Evolutionary conservation across 2,113 vertebrate genomes (phyloP), one percentile per base, ranked within the genome.

Genomic region (Scolopax mira): DNA sequence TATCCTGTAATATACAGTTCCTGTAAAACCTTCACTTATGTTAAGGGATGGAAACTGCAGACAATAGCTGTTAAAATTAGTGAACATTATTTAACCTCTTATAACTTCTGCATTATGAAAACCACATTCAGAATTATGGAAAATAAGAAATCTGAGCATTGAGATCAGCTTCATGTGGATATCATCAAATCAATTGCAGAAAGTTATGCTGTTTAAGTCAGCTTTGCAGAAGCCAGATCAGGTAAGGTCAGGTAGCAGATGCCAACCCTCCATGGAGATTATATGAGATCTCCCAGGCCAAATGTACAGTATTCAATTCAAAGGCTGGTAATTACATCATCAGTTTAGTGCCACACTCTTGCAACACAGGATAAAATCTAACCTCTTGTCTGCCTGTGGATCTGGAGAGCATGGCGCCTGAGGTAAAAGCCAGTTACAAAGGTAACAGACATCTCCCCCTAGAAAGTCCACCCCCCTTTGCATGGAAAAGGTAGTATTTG

Each of bases 251-350:
- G 25, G 28, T 18, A 66, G 57, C 14, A 77, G 39, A 42, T 6
- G 52, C 4, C 54, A 73, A 18, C 28, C n/a, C 55, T 73, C 44
- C 49, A 13, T 19, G 39, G 31, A 52, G n/a, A 58, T 18, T 15
- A 51, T 28, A 37, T 0, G 0, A 27, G 13, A 55, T 22, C 35
- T 80, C 69, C 41, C n/a, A 48, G 18, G 64, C 11, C 11, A 80
- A 73, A 10, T 0, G 0, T 0, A 41, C 18, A 17, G 22, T 18
- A 52, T 8, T 27, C 51, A 16, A 0, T 18, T 30, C 31, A 69
- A 91, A 65, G 69, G 58, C 62, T 52, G 33, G 30, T n/a, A 67
- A 51, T 41, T 19, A 54, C 7, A 17, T 4, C 77, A 23, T 11
- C 49, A 22, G 22, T 48, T 72, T 39, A 83, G 83, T 24, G 61